These are phyloP conservation scores for Asobara japonica DNA, from an alignment of 1,140 invertebrate genomes.

Conservation along the genomic window DNA sequence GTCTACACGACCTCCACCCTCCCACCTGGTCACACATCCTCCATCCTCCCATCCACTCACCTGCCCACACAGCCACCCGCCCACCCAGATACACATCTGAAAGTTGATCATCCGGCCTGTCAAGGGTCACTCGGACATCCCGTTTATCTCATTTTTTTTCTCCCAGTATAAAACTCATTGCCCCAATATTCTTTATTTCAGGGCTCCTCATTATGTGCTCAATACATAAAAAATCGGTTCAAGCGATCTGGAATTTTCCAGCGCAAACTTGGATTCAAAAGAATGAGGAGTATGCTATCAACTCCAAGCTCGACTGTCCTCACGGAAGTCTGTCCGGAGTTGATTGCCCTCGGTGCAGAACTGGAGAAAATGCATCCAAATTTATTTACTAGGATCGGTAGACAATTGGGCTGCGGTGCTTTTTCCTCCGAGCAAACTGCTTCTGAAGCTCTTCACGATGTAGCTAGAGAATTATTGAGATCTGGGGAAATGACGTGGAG, in stretches of 20 bases:
- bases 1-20: too few species aligned
- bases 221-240: constrained; percentile 74
- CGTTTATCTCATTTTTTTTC: too few species aligned
- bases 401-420: constrained; percentile 69
- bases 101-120: too few species aligned
- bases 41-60: too few species aligned
- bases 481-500: constrained; percentile 73
- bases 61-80: too few species aligned
- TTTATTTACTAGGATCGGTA: constrained; percentile 69
- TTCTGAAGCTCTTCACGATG: constrained; percentile 67
- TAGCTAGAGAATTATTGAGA: constrained; percentile 71
- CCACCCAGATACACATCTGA: too few species aligned
- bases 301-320: constrained; percentile 64
- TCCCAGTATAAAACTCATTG: too few species aligned
- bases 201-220: constrained; percentile 73
- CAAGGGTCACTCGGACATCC: too few species aligned
- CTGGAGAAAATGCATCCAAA: constrained; percentile 76
- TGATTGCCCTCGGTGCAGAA: constrained; percentile 70
- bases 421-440: constrained; percentile 69
- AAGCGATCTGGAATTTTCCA: constrained; percentile 74
- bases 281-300: constrained; percentile 72
- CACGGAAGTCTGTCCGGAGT: constrained; percentile 71
- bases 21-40: too few species aligned
- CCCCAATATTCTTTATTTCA: constrained; percentile 51
- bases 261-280: constrained; percentile 75